Percentiles rank a stretch among this genome's conserved stretches.
These are phyloP conservation scores for Mactra quadrangularis DNA, from an alignment of 1,140 invertebrate species.

Conservation along the genomic window DNA sequence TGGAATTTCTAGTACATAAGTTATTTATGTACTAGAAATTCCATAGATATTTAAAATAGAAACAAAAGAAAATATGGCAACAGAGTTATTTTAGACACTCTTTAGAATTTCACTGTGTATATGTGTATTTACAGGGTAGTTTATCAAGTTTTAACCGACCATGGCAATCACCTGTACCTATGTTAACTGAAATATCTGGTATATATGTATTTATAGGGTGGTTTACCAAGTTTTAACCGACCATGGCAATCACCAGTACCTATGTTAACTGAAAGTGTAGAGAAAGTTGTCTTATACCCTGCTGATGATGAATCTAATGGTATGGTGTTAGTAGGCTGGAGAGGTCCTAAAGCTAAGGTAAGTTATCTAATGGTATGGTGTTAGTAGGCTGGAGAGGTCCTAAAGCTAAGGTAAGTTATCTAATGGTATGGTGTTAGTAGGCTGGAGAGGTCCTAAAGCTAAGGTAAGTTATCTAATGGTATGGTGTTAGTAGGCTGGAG, in stretches of 20 bases:
- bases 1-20: too few species aligned
- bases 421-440: background rate
- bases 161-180: constrained; percentile 89
- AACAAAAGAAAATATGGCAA: too few species aligned
- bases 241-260: constrained; percentile 91
- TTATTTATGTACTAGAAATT: too few species aligned
- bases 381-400: constrained; percentile 92
- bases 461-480: too few species aligned
- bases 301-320: constrained; percentile 94
- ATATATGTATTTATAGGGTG: constrained; percentile 84
- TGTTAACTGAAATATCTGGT: constrained; percentile 86
- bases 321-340: constrained; percentile 91
- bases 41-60: too few species aligned
- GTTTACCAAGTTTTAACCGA: constrained; percentile 86
- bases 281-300: constrained; percentile 88
- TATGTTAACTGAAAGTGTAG: constrained; percentile 86
- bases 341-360: constrained; percentile 88
- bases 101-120: too few species aligned
- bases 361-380: constrained; percentile 91
- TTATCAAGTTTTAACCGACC: constrained; percentile 88
- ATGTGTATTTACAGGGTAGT: constrained; percentile 84
- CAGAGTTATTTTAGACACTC: too few species aligned
- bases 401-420: constrained; percentile 72
- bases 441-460: background rate
- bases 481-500: too few species aligned